Evolutionary conservation across 2,888 invertebrate genomes (phyloP), one percentile per base, ranked within the genome.

Genomic region (Epistrophe eligans): DNA sequence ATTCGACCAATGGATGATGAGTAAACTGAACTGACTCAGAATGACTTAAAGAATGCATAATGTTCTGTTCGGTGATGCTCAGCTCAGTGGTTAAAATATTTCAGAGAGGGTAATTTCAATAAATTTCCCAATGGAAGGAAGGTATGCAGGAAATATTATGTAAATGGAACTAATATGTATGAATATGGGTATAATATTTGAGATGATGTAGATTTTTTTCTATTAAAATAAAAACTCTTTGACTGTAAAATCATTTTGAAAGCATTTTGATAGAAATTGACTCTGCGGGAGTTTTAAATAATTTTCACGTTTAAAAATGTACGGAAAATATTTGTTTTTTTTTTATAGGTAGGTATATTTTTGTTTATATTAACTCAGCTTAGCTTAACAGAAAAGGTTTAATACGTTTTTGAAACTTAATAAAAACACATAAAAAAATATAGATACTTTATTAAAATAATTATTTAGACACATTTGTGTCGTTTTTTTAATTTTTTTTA

Each of bases 41-140:
- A 55, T 55, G 24, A 13, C 62, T 15, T 43, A n/a, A 15, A 43
- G 40, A 62, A 62, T 40, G 24, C 62, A 43, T 62, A 62, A 62
- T 43, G 62, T 5, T 62, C 40, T 43, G 62, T 5, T 62, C 40
- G 15, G 1, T 8, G 35, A 4, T 32, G 10, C 17, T 32, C 35
- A 35, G 4, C 15, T 1, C 24, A 24, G 24, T 24, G 8, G 13
- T 52, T 52, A 3, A 52, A 24, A 55, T 55, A n/a, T 15, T 28
- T 28, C 35, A 6, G 10, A 5, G 11, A 28, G 11, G 35, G 35
- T 17, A 38, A 58, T 35, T 58, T 58, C 17, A 58, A 58, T 35
- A 5, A 58, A 35, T 58, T 58, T 7, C n/a, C 17, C 38, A 10
- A 17, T 35, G 32, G 58, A 58, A 35, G 4, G 4, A 19, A 19